Base-by-base conservation (phyloP, 2,888 invertebrate species). In the Celastrina argiolus region DNA sequence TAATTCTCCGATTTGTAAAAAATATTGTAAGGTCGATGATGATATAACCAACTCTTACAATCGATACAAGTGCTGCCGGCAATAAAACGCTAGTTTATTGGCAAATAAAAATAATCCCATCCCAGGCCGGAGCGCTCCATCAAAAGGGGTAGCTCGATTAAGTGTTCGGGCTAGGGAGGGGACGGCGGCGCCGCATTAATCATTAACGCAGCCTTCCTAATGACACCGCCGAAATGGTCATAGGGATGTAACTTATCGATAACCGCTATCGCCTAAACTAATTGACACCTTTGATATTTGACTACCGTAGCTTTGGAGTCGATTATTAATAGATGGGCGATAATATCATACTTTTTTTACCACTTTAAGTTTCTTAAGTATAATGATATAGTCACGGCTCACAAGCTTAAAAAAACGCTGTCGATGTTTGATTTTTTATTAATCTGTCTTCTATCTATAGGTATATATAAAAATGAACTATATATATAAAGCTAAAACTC, bases 171-270 rank as follows among this genome's bases (percentile, higher is more conserved):
- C 71, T 74, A 76, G 75, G 70, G 72, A 71, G 76, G 82, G 79
- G 80, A 76, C 80, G 83, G 84, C 80, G 85, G 88, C 87, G 87
- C 87, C 88, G 84, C 90, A 91, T 91, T 89, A 91, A 91, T 90
- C 90, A 91, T 91, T 91, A 90, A 89, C 87, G 83, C 85, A 84
- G 87, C 81, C 87, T 85, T 87, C 84, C 87, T 91, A 91, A 91
- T 90, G 90, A 90, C 91, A 90, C 83, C 82, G 75, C 88, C 88
- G 85, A 90, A 90, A 89, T 87, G 84, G 87, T 81, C 74, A 69
- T 78, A 87, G 86, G 76, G 86, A 75, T 79, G 85, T 72, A 74
- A 73, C 67, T 73, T 80, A 74, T 78, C 80, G 79, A 79, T 76
- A 72, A 70, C 71, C 66, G 73, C 72, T 71, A 70, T 72, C 70